Evolutionary conservation across 2,888 invertebrate species (phyloP).

Genomic region (Synergus japonicus): DNA sequence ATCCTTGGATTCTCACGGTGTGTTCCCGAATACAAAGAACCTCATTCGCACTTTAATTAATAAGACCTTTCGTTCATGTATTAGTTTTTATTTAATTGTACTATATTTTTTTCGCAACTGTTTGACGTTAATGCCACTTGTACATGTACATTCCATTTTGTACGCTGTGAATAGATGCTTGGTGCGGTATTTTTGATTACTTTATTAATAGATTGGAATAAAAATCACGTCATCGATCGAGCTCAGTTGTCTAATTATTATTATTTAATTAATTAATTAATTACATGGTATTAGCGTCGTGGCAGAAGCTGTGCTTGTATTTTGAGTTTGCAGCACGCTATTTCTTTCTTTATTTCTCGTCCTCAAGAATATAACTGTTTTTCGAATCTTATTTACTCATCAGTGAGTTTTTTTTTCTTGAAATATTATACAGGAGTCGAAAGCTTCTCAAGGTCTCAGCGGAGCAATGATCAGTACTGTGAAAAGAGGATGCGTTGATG

Average conservation of each 20-base stretch:
- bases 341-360: slow-evolving; percentile 16
- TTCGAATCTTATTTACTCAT: slow-evolving; percentile 19
- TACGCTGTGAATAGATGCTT: slow-evolving; percentile 48
- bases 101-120: slow-evolving; percentile 29
- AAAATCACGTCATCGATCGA: slow-evolving; percentile 14
- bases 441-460: slow-evolving; percentile 73
- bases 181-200: slow-evolving; percentile 31
- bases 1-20: slow-evolving; percentile 82
- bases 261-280: neutral
- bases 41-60: slow-evolving; percentile 60
- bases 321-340: slow-evolving; percentile 20
- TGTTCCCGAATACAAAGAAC: slow-evolving; percentile 71
- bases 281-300: slow-evolving; percentile 37
- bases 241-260: slow-evolving; percentile 6
- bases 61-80: slow-evolving; percentile 36
- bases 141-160: slow-evolving; percentile 54
- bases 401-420: slow-evolving; percentile 48
- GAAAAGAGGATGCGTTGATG: slow-evolving; percentile 74
- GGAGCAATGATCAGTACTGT: slow-evolving; percentile 75
- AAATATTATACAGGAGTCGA: slow-evolving; percentile 71
- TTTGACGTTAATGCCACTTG: slow-evolving; percentile 53
- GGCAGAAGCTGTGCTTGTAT: slow-evolving; percentile 16
- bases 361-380: slow-evolving; percentile 16
- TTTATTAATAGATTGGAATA: slow-evolving; percentile 26
- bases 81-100: slow-evolving; percentile 36